Conservation (phyloP, 2,797 vertebrate genomes). For the Antennarius maculatus region DNA sequence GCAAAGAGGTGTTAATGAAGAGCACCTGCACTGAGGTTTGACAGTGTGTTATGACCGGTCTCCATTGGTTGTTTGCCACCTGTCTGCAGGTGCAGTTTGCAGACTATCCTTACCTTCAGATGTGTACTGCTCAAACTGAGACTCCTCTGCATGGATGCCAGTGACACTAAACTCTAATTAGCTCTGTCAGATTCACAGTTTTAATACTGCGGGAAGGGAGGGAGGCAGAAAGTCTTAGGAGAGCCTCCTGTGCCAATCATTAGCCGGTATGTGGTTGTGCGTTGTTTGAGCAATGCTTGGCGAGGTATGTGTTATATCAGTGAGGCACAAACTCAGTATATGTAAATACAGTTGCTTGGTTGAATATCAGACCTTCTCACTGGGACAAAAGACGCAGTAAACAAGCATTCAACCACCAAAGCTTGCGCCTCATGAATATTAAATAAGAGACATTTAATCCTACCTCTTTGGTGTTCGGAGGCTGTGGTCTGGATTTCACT, state of each 20-base stretch:
- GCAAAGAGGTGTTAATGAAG: slow-evolving; percentile 14
- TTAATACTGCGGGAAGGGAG: slow-evolving; percentile 35
- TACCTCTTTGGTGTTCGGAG: slow-evolving; percentile 73
- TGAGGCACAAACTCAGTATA: slow-evolving; percentile 42
- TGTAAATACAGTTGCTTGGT: slow-evolving; percentile 69
- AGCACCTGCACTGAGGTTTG: slow-evolving; percentile 40
- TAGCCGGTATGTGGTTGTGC: slow-evolving; percentile 1
- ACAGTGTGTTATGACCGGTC: slow-evolving; percentile 37
- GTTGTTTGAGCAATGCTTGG: slow-evolving; percentile 13
- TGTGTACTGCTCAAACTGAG: slow-evolving; percentile 46
- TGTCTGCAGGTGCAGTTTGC: slow-evolving; percentile 49
- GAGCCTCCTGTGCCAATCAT: slow-evolving; percentile 31
- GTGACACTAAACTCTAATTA: slow-evolving; percentile 56
- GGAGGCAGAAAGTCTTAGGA: slow-evolving; percentile 17
- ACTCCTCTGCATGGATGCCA: slow-evolving; percentile 50
- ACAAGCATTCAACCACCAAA: slow-evolving; percentile 77
- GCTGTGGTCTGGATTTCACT: slow-evolving; percentile 71
- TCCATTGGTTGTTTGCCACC: slow-evolving; percentile 47
- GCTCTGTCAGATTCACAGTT: slow-evolving; percentile 43
- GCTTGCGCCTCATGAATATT: slow-evolving; percentile 79
- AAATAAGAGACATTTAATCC: slow-evolving; percentile 78
- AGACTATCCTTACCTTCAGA: slow-evolving; percentile 39
- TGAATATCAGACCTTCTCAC: slow-evolving; percentile 72
- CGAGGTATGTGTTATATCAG: slow-evolving; percentile 22
- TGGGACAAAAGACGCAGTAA: slow-evolving; percentile 79